Evolutionary conservation across 2,888 invertebrate genomes (phyloP), one percentile per base, ranked within the genome.

Genomic region (Chymomyza amoena): DNA sequence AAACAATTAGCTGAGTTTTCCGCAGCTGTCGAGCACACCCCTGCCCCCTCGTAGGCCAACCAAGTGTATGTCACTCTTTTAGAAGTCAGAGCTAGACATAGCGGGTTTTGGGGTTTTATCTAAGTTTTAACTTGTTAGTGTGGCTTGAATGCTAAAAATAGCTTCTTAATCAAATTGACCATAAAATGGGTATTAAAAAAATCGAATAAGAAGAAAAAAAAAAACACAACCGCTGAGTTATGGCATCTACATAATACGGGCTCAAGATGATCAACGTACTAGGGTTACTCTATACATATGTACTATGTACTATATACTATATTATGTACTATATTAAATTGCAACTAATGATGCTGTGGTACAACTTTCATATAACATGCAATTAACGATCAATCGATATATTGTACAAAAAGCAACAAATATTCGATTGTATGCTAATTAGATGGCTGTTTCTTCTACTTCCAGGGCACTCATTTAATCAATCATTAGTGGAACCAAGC

Each of bases 1-100:
- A 66, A 73, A 81, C 70, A 73, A 73, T 65, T 74, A 73, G 75
- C 72, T 63, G 64, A 84, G 72, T 83, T 83, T 83, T 83, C 87
- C 84, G 87, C 72, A 73, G 69, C 57, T 54, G 20, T n/a, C 60
- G 51, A 63, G 61, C 54, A 64, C 66, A 67, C 54, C 75, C 13
- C 13, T 13, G 13, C 39, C 39, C 39, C 13, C 13, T 45, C 4
- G 13, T 45, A 0, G 5, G 13, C 13, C 32, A 32, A 32, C 32
- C 32, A 32, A 32, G 39, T 45, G 4, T 45, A 10, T 45, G 39
- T 15, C 39, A 13, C 39, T 45, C 39, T 45, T 13, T 45, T 2
- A 45, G 39, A 13, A 45, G 39, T 13, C 39, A 32, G 6, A 39
- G 39, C 39, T 13, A 13, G 39, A 45, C 39, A 13, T 45, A 45